phyloP scores from a whole-genome alignment of 2,888 invertebrate genomes.

The Cosmopolites sordidus region DNA sequence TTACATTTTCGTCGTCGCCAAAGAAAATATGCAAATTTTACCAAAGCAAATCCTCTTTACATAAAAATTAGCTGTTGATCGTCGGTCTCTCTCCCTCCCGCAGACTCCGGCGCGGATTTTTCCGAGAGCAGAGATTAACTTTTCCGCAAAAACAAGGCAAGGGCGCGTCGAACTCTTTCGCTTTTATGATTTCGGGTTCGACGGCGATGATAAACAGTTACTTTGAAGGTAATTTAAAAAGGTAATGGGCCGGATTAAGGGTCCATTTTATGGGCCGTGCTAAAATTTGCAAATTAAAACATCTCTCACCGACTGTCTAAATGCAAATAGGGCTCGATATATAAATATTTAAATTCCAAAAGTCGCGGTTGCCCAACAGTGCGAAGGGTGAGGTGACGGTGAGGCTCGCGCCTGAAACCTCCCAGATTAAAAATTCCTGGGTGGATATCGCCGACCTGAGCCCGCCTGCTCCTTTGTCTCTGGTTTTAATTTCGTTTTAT shows the following conservation, averaged over 20 bases:
- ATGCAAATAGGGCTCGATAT: constrained; percentile 19
- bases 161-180: constrained; percentile 11
- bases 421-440: too few species aligned
- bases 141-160: constrained; percentile 14
- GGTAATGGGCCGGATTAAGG: constrained; percentile 20
- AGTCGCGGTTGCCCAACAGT: not conserved
- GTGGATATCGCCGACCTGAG: too few species aligned
- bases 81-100: too few species aligned
- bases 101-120: not conserved
- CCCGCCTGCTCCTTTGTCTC: too few species aligned
- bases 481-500: too few species aligned
- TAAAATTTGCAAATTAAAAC: constrained; percentile 17
- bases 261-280: not conserved
- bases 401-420: too few species aligned
- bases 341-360: constrained; percentile 19
- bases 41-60: constrained; percentile 20
- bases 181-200: constrained; percentile 9
- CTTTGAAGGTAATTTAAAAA: constrained; percentile 19
- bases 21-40: constrained; percentile 1
- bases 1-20: not conserved
- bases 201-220: constrained; percentile 15
- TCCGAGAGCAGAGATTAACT: constrained; percentile 13
- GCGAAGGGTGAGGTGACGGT: too few species aligned
- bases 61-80: constrained; percentile 14
- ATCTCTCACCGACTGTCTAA: constrained; percentile 13